Percentiles rank a stretch among this genome's conserved stretches.
phyloP scores from a whole-genome alignment of 2,888 invertebrate species.

The Tortricodes alternella region DNA sequence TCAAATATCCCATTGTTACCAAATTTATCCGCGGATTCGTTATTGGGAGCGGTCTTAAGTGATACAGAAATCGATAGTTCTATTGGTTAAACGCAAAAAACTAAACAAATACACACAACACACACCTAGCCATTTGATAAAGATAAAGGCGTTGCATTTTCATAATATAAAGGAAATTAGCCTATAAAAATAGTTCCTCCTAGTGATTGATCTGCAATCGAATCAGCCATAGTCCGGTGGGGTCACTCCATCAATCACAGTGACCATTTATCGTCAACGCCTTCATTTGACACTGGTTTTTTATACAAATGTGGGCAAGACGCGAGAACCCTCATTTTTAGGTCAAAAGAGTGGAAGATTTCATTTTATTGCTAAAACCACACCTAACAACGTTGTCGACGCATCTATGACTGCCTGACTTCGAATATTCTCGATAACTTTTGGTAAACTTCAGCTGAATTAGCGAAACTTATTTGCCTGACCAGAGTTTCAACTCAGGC shows the following conservation, averaged over 20 bases:
- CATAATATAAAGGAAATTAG: slow-evolving; percentile 10
- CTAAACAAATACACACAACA: neutral
- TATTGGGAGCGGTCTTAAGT: too few species aligned
- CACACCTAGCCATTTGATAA: too few species aligned
- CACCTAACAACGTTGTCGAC: too few species aligned
- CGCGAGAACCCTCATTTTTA: slow-evolving; percentile 18
- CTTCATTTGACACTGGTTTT: slow-evolving; percentile 48
- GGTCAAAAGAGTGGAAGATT: slow-evolving; percentile 3
- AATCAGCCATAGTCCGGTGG: slow-evolving; percentile 38
- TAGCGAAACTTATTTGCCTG: neutral
- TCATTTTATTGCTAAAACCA: too few species aligned
- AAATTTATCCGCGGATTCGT: too few species aligned
- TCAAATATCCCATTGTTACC: too few species aligned
- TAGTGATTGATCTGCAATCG: slow-evolving; percentile 61
- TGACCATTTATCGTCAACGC: slow-evolving; percentile 43
- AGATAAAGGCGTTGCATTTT: neutral
- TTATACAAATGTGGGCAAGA: slow-evolving; percentile 37
- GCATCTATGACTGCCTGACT: neutral
- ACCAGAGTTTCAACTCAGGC: neutral
- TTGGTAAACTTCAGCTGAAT: neutral
- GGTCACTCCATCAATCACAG: slow-evolving; percentile 58
- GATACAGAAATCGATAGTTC: too few species aligned
- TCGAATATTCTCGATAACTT: neutral
- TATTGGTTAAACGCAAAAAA: neutral
- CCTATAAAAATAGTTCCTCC: slow-evolving; percentile 33